phyloP scores from a whole-genome alignment of 1,140 invertebrate species.

The Helicoverpa armigera region DNA sequence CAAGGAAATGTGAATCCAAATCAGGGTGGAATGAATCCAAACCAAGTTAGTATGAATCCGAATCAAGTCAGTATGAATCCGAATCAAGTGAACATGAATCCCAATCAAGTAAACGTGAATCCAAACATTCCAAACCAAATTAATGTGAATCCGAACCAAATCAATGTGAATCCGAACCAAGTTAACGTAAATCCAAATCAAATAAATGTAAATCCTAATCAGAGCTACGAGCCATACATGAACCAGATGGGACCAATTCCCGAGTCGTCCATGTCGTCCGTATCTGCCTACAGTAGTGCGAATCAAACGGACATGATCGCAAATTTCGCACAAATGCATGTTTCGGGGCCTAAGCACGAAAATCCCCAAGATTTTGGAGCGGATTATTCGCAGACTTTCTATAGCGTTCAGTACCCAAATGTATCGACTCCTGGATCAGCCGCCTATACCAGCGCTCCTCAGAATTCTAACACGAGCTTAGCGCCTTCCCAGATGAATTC shows the following conservation, averaged over 20 bases:
- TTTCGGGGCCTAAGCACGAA: slow-evolving; percentile 66
- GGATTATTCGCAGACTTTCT: slow-evolving; percentile 75
- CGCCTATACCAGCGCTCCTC: slow-evolving; percentile 69
- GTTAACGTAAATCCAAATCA: no score
- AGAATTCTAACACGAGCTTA: slow-evolving; percentile 63
- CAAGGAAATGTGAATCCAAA: no score
- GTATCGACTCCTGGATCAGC: slow-evolving; percentile 65
- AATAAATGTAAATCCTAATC: slow-evolving; percentile 38
- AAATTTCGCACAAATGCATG: slow-evolving; percentile 77
- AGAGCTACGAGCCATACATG: slow-evolving; percentile 65
- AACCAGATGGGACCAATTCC: slow-evolving; percentile 53
- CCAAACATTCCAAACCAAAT: no score
- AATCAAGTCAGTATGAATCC: no score
- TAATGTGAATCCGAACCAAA: no score
- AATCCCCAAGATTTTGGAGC: slow-evolving; percentile 50
- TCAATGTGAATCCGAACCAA: no score
- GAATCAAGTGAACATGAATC: no score
- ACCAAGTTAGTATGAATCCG: no score
- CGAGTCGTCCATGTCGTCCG: slow-evolving; percentile 42
- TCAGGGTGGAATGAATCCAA: no score
- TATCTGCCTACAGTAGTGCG: slow-evolving; percentile 48
- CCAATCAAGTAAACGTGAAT: no score
- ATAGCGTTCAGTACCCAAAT: slow-evolving; percentile 74
- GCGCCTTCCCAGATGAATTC: slow-evolving; percentile 40
- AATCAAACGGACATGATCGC: slow-evolving; percentile 68